phyloP scores from a whole-genome alignment of 2,113 vertebrate species.

The Campylorhamphus procurvoides region DNA sequence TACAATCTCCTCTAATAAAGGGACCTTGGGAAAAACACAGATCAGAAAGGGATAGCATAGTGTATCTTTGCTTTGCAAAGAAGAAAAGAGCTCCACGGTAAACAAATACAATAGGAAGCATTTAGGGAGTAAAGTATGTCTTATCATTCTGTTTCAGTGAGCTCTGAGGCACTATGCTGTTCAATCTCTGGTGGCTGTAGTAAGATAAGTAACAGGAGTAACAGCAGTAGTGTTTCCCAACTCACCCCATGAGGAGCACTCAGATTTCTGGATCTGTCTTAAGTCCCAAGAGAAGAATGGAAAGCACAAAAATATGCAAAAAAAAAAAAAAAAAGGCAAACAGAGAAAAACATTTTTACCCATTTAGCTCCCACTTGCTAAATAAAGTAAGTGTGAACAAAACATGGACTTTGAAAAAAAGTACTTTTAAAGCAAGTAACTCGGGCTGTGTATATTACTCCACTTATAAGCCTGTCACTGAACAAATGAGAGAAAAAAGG shows the following conservation, averaged over 20 bases:
- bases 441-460: background rate
- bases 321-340: background rate
- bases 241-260: background rate
- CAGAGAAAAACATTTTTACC: background rate
- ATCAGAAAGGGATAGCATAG: background rate
- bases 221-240: background rate
- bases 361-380: background rate
- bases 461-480: background rate
- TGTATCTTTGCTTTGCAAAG: background rate
- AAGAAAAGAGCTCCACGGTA: background rate
- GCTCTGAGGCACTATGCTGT: background rate
- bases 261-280: background rate
- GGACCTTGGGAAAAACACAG: background rate
- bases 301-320: background rate
- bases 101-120: background rate
- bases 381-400: background rate
- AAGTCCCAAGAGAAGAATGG: background rate
- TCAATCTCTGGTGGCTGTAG: background rate
- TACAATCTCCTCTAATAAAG: background rate
- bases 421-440: background rate
- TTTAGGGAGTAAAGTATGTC: background rate
- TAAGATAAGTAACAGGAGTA: background rate
- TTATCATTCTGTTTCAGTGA: background rate
- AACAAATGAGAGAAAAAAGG: background rate
- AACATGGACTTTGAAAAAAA: background rate